Base-by-base conservation (phyloP, 2,797 vertebrate genomes). In the Ambastaia sidthimunki region DNA sequence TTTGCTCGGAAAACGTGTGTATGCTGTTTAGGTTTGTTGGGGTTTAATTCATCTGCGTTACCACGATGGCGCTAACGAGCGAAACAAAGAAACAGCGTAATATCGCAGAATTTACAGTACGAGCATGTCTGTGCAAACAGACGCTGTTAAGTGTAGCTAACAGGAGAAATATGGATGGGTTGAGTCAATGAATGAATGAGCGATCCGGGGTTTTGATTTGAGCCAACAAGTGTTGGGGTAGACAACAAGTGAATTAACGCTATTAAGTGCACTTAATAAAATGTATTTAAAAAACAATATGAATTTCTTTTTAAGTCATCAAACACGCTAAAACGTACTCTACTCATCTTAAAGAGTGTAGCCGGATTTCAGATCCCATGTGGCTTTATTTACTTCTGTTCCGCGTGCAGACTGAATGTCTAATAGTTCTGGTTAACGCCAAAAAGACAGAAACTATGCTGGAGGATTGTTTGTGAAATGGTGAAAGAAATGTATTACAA, bases 11-110 rank as follows among this genome's bases (percentile, higher is more conserved):
- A 47, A 48, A 28, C 19, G 41, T 10, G 23, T 74, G 3, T 31
- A 11, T 60, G 9, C 11, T 44, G 13, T 25, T 50, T 3, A 21
- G n/a, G 12, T 3, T 50, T 44, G 16, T 16, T 66, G 52, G 34
- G 73, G 3, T 62, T 76, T 66, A 19, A 71, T 50, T 44, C 10
- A 31, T 25, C 18, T 60, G 66, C 59, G 63, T 79, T 52, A 60
- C 62, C 70, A 41, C 34, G 71, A 79, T 65, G 76, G 57, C 72
- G 79, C 76, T 71, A 41, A 69, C 19, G 55, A 66, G 44, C 65
- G 69, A 50, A 19, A 57, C 52, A 76, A 76, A 48, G 68, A 44
- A 5, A 5, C 4, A 73, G 68, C 34, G 73, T 28, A 74, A 59
- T 69, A 31, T 18, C 19, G 23, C 7, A 21, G n/a, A 34, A 10